Evolutionary conservation across 2,888 invertebrate genomes (phyloP), one percentile per base, ranked within the genome.

Genomic region (Drosophila subquinaria): DNA sequence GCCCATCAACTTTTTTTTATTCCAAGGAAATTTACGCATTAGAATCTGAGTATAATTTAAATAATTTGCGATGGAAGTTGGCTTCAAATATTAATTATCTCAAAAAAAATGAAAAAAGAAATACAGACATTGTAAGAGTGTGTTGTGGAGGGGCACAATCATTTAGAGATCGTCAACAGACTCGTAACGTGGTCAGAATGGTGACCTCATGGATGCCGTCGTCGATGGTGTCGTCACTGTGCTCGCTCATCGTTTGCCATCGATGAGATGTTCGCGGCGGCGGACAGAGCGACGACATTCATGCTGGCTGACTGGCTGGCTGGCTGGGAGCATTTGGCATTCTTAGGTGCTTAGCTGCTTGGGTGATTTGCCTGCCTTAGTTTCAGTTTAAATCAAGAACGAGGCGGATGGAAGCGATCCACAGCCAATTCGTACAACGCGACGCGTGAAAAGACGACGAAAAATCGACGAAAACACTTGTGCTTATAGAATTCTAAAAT

Each of bases 381-480:
- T 91, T 80, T 80, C 78, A 81, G 80, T 88, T 90, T 55, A 79
- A 82, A 77, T 82, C 81, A 87, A 75, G 81, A 90, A 86, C 87
- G 82, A 76, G 84, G 69, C 90, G 90, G 89, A 85, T 84, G 89
- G 76, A 78, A 79, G 67, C 78, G 65, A 73, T 60, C 57, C 69
- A 64, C 53, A 50, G 60, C 48, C 35, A 57, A 51, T 35, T 48
- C 43, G 48, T 20, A 36, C 23, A 20, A 36, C 75, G 67, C 61
- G 65, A 50, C 73, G 69, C 53, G 27, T 35, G 20, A 13, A 47
- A 50, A 73, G 50, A 23, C 23, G 23, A 56, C 40, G 53, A 53
- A 47, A 27, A 53, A 10, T 40, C 63, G 57, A 47, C 27, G 30
- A 51, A 61, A 57, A 63, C 47, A 60, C 43, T 35, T 30, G 43